These are phyloP conservation scores for Amiota mariae DNA, from an alignment of 2,888 invertebrate genomes.

Conservation along the genomic window DNA sequence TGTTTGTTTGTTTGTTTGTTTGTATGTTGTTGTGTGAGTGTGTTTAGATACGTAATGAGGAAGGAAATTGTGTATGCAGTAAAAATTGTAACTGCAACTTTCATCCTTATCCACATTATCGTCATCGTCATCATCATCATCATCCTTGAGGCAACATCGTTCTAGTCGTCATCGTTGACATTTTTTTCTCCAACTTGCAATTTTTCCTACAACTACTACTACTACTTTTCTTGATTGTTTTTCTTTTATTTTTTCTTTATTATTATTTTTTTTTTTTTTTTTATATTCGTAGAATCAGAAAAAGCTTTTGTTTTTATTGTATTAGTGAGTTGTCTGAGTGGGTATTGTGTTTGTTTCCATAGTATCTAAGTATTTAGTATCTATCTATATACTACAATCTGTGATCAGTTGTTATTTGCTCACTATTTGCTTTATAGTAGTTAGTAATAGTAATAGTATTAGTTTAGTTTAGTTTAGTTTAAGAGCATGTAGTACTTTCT, in stretches of 20 bases:
- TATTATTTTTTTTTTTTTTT: slow-evolving; percentile 18
- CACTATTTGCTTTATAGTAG: slow-evolving; percentile 30
- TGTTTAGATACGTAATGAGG: slow-evolving; percentile 51
- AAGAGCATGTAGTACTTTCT: slow-evolving; percentile 27
- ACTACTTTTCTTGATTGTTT: slow-evolving; percentile 34
- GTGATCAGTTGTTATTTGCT: slow-evolving; percentile 23
- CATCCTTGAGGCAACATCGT: neutral
- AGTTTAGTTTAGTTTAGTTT: slow-evolving; percentile 5
- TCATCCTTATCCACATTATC: neutral
- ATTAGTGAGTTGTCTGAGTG: slow-evolving; percentile 36
- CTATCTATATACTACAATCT: slow-evolving; percentile 6
- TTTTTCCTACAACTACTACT: too few relatives aligned
- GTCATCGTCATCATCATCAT: slow-evolving; percentile 7
- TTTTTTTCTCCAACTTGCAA: slow-evolving; percentile 40
- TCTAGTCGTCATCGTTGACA: slow-evolving; percentile 50
- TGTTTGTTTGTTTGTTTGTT: neutral
- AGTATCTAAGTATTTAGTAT: neutral
- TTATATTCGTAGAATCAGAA: slow-evolving; percentile 30
- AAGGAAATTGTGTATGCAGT: slow-evolving; percentile 51
- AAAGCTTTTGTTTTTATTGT: slow-evolving; percentile 48
- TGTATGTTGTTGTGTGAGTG: slow-evolving; percentile 37
- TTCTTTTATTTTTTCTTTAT: slow-evolving; percentile 17
- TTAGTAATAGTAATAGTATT: slow-evolving; percentile 10
- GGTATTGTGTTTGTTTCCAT: slow-evolving; percentile 24
- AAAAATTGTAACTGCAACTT: slow-evolving; percentile 50